phyloP scores from a whole-genome alignment of 2,113 vertebrate genomes.

The Nesoenas mayeri region DNA sequence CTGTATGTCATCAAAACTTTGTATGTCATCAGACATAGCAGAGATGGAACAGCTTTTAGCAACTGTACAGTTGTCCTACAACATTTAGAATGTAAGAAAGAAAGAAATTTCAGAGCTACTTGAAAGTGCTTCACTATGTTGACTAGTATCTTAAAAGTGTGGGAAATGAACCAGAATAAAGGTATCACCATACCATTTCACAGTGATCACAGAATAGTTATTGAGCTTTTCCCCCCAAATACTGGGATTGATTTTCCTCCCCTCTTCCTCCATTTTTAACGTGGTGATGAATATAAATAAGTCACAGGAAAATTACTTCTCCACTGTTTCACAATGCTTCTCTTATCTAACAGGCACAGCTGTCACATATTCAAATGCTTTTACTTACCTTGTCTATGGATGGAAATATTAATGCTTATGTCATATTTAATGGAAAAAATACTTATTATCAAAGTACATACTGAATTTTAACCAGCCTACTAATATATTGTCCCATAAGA shows the following conservation, averaged over 20 bases:
- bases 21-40: neutral
- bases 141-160: conserved; percentile 55
- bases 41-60: conserved; percentile 5
- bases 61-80: neutral
- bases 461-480: conserved; percentile 37
- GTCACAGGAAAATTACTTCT: conserved; percentile 69
- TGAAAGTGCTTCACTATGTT: conserved; percentile 16
- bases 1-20: neutral
- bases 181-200: conserved; percentile 14
- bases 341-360: conserved; percentile 75
- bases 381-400: conserved; percentile 55
- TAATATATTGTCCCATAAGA: neutral
- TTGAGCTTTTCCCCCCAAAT: conserved; percentile 1
- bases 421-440: conserved; percentile 37
- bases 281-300: conserved; percentile 66
- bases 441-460: conserved; percentile 26
- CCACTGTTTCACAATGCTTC: conserved; percentile 57
- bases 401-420: conserved; percentile 49
- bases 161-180: conserved; percentile 46
- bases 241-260: conserved; percentile 4
- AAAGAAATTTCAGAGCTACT: conserved; percentile 4
- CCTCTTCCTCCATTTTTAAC: neutral
- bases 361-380: conserved; percentile 59
- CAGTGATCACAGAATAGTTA: conserved; percentile 60
- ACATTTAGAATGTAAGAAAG: conserved; percentile 7